Conservation (phyloP, 2,797 vertebrate species). For the Acanthornis magna region DNA sequence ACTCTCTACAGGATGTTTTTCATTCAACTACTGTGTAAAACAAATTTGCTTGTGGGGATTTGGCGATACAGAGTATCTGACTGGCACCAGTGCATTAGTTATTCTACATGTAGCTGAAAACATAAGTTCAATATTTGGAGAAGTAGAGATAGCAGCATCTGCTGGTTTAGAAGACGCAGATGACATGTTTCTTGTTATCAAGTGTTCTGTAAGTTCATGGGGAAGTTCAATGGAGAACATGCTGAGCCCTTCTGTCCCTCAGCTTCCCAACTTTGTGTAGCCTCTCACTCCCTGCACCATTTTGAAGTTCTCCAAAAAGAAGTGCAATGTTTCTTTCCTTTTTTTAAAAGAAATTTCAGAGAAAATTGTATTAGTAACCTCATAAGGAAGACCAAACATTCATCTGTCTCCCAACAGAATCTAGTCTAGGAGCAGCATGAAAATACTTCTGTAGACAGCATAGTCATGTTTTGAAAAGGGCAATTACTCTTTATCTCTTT, state of each 20-base stretch:
- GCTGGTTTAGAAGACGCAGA: neutral
- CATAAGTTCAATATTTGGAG: neutral
- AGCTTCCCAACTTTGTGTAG: neutral
- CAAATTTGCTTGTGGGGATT: constrained; percentile 60
- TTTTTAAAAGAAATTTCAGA: neutral
- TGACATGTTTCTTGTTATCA: neutral
- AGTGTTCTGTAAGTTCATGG: neutral
- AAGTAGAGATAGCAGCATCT: constrained; percentile 29
- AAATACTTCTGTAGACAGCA: neutral
- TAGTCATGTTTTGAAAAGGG: neutral
- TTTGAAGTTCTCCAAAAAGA: neutral
- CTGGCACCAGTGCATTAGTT: constrained; percentile 43
- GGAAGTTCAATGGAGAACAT: neutral
- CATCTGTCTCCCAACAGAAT: neutral
- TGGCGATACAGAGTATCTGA: constrained; percentile 45
- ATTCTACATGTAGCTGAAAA: constrained; percentile 22
- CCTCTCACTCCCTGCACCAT: neutral
- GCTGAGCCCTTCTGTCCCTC: neutral
- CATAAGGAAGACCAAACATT: neutral
- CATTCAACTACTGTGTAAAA: constrained; percentile 52
- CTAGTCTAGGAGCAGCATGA: neutral
- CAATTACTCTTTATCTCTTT: neutral
- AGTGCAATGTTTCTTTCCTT: neutral
- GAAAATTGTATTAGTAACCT: neutral
- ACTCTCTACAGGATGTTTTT: constrained; percentile 57